Conservation (phyloP, 2,797 vertebrate genomes). For the Tenualosa ilisha region DNA sequence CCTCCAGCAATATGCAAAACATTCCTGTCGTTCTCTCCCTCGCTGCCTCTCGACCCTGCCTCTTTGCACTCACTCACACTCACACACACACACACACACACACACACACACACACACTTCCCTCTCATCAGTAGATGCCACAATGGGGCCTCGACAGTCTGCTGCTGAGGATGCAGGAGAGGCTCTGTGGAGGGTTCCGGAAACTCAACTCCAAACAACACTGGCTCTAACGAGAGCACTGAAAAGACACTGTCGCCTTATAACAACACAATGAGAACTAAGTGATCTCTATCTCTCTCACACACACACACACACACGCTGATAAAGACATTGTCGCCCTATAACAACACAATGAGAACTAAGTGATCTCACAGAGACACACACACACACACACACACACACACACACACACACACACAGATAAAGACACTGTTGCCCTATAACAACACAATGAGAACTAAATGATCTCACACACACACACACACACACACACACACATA, state of each 20-base stretch:
- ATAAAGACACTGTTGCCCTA: no score
- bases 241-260: no score
- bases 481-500: no score
- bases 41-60: slow-evolving; percentile 59
- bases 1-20: slow-evolving; percentile 68
- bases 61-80: slow-evolving; percentile 42
- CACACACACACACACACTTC: background rate
- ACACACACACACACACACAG: background rate
- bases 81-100: background rate
- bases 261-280: background rate
- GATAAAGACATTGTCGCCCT: no score
- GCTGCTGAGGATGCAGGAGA: background rate
- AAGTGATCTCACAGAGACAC: background rate
- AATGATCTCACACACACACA: no score
- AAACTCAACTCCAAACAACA: background rate
- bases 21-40: slow-evolving; percentile 33
- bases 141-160: background rate
- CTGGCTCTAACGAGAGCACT: background rate
- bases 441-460: no score
- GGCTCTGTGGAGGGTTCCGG: background rate
- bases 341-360: background rate
- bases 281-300: no score
- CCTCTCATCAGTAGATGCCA: background rate
- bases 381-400: background rate
- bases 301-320: background rate